Evolutionary conservation across 1,140 invertebrate species (phyloP), one percentile per base, ranked within the genome.

Genomic region (Orchestia grillus): DNA sequence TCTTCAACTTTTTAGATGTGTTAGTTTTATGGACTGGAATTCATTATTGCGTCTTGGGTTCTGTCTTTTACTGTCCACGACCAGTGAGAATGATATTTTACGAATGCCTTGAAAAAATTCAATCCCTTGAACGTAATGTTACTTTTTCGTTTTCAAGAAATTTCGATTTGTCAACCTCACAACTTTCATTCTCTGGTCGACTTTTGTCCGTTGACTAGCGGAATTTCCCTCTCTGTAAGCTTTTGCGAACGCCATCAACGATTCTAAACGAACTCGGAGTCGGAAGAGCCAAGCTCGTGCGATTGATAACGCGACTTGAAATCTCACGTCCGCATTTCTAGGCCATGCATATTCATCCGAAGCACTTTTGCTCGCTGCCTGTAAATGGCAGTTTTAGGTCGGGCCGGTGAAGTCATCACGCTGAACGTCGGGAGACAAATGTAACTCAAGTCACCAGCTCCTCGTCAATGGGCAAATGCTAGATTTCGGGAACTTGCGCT

Each of bases 381-480:
- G n/a, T 44, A 44, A 90, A 42, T 28, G 41, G 3, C 41, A 90
- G 88, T 41, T 90, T 90, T 90, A 43, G 43, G 43, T 44, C 43
- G 41, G 43, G 28, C 88, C 42, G 88, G 88, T 90, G 88, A 41
- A 44, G 88, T 90, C 88, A 90, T 90, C 88, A 90, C 88, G 42
- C 88, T 90, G n/a, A 44, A 90, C 36, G 41, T 90, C 88, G 41
- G n/a, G 88, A 42, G 43, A 90, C 88, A 90, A 90, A 90, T 90
- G 88, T 42, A 90, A 90, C 88, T 42, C 43, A 42, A 90, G 88
- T 41, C 43, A 36, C 43, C 43, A 42, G n/a, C 42, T 0, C 88
- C 43, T 90, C 88, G 88, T 90, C 88, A 90, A 90, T 44, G 62
- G 62, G 28, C 62, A 8, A 77, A 77, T 77, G 62, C 62, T 77